Evolutionary conservation across 2,888 invertebrate species (phyloP), one percentile per base, ranked within the genome.

Genomic region (Torymus auratus): DNA sequence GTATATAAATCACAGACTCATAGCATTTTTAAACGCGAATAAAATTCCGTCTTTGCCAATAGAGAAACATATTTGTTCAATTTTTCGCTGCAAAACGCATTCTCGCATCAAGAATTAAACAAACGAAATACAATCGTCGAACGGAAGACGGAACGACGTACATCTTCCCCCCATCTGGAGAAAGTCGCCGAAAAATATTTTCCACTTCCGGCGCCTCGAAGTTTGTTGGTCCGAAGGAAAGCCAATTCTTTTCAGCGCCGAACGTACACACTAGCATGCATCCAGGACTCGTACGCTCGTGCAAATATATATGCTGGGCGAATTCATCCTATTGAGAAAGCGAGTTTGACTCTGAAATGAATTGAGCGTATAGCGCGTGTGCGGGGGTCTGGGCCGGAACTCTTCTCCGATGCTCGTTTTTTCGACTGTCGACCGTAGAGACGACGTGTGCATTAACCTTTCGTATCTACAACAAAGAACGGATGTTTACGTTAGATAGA

Each of bases 1-100:
- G 20, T 28, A 61, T 14, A 55, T 61, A 61, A 76, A 76, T 76
- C 75, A 76, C 75, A 76, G 74, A 58, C 65, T 64, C 50, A 56
- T 64, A 65, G 17, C 28, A 75, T 60, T 75, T 68, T 23, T 58
- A 52, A 11, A 15, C n/a, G 52, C 41, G 60, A 67, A 60, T 67
- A 62, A 41, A 41, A 41, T 41, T 41, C 7, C 41, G 7, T 41
- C 41, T 41, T 41, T 41, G 41, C 41, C 41, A 41, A 41, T 41
- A 41, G 5, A 41, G 7, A 41, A 41, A 28, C 5, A 41, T 41
- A 41, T 41, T 41, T 41, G 41, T 41, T 41, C 41, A 10, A 41
- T 41, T 41, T 7, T 41, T 0, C 1, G 41, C 41, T 41, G 41
- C 7, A 41, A 41, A 41, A 7, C 41, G 7, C 7, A 7, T 41